phyloP scores from a whole-genome alignment of 2,113 vertebrate species.

The Gallinago jamesoni region DNA sequence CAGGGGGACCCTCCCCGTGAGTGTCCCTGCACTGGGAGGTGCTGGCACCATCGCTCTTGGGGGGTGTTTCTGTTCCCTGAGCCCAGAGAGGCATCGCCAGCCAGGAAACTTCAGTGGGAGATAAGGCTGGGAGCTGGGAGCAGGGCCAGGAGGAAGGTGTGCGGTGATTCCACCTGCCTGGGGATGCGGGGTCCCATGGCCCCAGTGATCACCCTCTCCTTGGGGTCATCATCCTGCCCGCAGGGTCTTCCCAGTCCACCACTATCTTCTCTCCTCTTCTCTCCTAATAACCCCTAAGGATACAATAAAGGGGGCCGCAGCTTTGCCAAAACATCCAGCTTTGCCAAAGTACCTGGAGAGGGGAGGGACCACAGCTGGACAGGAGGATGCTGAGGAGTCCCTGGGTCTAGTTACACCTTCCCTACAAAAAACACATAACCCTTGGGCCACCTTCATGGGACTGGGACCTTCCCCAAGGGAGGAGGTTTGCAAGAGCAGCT shows the following conservation, averaged over 20 bases:
- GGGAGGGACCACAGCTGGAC: neutral
- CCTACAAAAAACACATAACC: neutral
- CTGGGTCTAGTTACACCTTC: neutral
- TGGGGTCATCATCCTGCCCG: neutral
- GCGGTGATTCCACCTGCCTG: neutral
- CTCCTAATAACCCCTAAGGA: neutral
- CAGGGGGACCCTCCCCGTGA: neutral
- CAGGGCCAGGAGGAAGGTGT: fast-evolving
- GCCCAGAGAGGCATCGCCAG: neutral
- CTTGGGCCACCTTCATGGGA: neutral
- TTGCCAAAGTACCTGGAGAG: neutral
- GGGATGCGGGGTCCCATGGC: fast-evolving
- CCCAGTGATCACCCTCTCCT: neutral
- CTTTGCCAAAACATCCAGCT: neutral
- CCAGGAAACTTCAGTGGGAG: neutral
- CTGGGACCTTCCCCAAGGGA: neutral
- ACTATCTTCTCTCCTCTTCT: fast-evolving
- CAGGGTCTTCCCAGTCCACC: neutral
- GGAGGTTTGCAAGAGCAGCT: neutral
- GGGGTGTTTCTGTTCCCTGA: neutral
- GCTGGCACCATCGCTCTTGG: neutral
- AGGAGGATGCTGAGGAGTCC: neutral
- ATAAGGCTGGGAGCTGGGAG: neutral
- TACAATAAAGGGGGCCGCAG: neutral
- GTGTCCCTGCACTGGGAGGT: fast-evolving